Conservation (phyloP, 2,888 invertebrate genomes). For the Ernsta delagoae region DNA sequence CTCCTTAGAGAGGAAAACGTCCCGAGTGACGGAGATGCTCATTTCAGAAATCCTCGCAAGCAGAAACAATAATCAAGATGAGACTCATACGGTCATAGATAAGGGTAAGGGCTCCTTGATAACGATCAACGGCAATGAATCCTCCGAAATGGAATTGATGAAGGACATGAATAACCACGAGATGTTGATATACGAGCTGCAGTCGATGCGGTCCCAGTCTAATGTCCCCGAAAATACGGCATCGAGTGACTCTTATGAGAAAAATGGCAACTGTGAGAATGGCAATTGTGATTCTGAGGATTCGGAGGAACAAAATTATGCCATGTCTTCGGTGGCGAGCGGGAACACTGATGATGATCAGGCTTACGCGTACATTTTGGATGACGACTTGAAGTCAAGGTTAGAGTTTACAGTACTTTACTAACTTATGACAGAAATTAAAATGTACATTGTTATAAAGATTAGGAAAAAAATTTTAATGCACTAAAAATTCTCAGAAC, state of each 20-base stretch:
- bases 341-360: conserved; percentile 75
- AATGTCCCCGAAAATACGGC: conserved; percentile 62
- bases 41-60: conserved; percentile 82
- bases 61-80: conserved; percentile 77
- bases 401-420: conserved; percentile 46
- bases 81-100: conserved; percentile 76
- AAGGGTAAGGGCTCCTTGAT: conserved; percentile 72
- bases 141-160: conserved; percentile 64
- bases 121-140: conserved; percentile 59
- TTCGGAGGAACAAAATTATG: conserved; percentile 68
- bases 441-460: background rate
- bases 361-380: conserved; percentile 76
- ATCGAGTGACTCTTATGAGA: conserved; percentile 52
- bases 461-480: background rate
- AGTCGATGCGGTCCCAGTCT: conserved; percentile 86
- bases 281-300: conserved; percentile 70
- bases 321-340: conserved; percentile 68
- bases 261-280: too few species aligned
- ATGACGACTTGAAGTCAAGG: conserved; percentile 81
- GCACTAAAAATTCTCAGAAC: too few species aligned
- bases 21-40: conserved; percentile 78
- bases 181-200: conserved; percentile 88
- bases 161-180: conserved; percentile 87
- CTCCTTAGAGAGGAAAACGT: conserved; percentile 78
- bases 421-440: background rate